phyloP scores from a whole-genome alignment of 2,888 invertebrate genomes.

The Conistra vaccinii region DNA sequence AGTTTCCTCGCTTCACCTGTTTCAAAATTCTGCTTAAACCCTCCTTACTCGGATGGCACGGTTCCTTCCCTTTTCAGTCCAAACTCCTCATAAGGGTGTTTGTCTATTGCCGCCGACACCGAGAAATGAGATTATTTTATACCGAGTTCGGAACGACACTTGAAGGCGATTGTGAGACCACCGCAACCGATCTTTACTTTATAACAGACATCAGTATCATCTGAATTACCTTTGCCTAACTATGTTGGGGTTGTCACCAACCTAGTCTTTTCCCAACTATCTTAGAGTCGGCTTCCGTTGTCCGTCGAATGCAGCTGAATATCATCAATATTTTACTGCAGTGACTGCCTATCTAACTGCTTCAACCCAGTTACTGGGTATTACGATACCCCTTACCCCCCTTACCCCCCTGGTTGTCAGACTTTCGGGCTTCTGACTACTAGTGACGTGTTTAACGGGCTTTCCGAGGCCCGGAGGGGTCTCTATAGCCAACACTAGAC shows the following conservation, averaged over 20 bases:
- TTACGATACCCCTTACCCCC: too few relatives aligned
- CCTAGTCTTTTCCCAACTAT: not conserved
- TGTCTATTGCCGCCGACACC: not conserved
- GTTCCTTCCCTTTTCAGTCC: constrained; percentile 27
- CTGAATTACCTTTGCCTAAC: too few relatives aligned
- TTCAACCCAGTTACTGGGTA: not conserved
- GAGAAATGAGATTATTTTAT: not conserved
- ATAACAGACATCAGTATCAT: not conserved
- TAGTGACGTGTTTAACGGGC: not conserved
- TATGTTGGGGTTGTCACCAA: too few relatives aligned
- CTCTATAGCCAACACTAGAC: not conserved
- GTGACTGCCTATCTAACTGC: not conserved
- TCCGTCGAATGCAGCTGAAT: not conserved
- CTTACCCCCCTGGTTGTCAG: not conserved
- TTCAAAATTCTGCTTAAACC: constrained; percentile 41
- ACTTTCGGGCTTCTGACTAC: not conserved
- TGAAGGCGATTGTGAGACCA: not conserved
- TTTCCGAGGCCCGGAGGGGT: not conserved
- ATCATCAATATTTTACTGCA: not conserved
- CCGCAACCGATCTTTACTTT: not conserved
- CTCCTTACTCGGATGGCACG: constrained; percentile 20
- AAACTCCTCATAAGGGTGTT: constrained; percentile 1
- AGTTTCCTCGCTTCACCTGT: constrained; percentile 25
- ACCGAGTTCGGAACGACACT: not conserved
- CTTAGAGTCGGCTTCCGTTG: not conserved